Evolutionary conservation across 2,797 vertebrate genomes (phyloP).

Genomic region (Sus cebifrons): DNA sequence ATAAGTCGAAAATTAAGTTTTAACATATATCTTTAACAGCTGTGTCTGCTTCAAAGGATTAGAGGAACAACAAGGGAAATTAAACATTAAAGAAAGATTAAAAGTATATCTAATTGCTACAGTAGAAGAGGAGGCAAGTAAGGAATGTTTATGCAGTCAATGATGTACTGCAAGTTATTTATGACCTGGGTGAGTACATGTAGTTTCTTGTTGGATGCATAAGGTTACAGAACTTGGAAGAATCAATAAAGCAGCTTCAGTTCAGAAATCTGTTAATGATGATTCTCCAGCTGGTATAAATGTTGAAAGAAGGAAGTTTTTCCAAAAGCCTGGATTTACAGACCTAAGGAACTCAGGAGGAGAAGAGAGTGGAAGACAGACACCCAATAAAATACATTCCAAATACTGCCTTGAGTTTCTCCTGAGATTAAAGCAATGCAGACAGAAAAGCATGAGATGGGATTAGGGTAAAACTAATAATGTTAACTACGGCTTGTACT

Average conservation of each 20-base stretch:
- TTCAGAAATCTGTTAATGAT: slow-evolving; percentile 51
- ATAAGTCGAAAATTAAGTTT: neutral
- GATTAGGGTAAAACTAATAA: neutral
- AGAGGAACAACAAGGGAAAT: slow-evolving; percentile 24
- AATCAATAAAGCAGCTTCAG: neutral
- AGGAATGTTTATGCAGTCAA: neutral
- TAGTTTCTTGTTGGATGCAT: neutral
- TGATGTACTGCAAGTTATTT: neutral
- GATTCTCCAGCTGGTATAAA: slow-evolving; percentile 42
- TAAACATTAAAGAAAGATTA: slow-evolving; percentile 43
- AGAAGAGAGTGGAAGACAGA: neutral
- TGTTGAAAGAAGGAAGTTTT: neutral
- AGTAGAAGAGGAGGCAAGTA: neutral
- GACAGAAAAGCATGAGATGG: neutral
- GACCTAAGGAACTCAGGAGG: neutral
- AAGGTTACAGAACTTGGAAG: neutral
- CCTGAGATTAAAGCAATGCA: neutral
- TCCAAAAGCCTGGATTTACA: neutral
- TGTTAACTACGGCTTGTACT: neutral
- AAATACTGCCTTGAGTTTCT: neutral
- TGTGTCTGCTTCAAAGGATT: slow-evolving; percentile 51
- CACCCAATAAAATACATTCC: neutral
- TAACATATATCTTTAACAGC: slow-evolving; percentile 12
- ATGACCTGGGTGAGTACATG: neutral
- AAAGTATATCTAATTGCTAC: slow-evolving; percentile 17